Conservation (phyloP, 2,797 vertebrate species). For the Tragelaphus oryx region DNA sequence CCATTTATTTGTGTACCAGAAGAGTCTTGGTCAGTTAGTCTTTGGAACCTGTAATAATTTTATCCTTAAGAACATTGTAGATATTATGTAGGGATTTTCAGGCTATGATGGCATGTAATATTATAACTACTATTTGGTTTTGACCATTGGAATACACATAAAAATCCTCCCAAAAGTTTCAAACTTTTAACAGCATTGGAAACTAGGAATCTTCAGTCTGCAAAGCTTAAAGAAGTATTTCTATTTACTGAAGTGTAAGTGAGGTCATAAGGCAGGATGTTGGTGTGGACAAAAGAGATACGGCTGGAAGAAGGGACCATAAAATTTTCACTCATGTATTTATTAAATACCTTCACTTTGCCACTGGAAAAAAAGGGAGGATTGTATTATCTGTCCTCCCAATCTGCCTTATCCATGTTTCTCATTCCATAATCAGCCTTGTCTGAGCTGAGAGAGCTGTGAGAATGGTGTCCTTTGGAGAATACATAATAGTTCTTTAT, state of each 20-base stretch:
- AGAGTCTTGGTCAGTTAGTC: background rate
- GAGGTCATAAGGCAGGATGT: background rate
- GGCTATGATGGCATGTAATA: background rate
- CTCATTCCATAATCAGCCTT: background rate
- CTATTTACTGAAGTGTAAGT: background rate
- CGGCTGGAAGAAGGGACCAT: background rate
- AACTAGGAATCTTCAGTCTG: background rate
- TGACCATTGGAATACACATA: background rate
- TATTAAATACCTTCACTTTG: background rate
- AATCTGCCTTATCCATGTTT: background rate
- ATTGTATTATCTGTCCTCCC: background rate
- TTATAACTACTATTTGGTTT: background rate
- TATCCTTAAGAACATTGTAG: background rate
- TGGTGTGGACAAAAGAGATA: background rate
- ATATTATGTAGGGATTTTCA: slow-evolving; percentile 2
- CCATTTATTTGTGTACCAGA: background rate
- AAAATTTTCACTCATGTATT: background rate
- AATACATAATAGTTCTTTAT: background rate
- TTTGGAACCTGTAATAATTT: background rate
- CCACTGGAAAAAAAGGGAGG: background rate
- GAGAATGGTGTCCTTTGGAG: background rate
- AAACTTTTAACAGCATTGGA: background rate
- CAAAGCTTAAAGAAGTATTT: background rate
- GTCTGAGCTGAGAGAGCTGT: background rate
- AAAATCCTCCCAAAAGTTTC: background rate